Evolutionary conservation across 1,140 invertebrate species (phyloP), one percentile per base, ranked within the genome.

Genomic region (Ridgeia piscesae): DNA sequence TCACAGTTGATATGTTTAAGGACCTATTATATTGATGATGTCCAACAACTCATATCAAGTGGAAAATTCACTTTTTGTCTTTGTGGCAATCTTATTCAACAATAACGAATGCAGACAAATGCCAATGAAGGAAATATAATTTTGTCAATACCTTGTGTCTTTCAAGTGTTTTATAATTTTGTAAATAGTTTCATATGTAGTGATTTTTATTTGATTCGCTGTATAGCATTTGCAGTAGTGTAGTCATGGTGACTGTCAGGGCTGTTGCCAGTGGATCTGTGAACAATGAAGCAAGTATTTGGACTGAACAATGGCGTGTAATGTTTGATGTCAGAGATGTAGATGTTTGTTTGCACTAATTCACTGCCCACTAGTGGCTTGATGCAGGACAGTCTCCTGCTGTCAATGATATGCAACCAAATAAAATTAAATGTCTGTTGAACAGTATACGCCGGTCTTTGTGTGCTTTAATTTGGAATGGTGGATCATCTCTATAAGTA

Each of bases 161-260:
- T 77, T 77, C 58, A 77, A 77, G 58, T 77, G 58, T 77, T 77
- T 77, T 77, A 77, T 77, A 77, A 77, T 77, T 77, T 77, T 77
- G 58, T 77, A 77, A 77, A 77, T 77, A 77, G 58, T 77, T 77
- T 77, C 58, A 21, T 77, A 77, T 21, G 11, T 21, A 77, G 58
- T 77, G 27, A 77, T 77, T 77, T 77, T 17, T 77, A 77, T 77
- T 77, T 77, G 58, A 77, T 77, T 77, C 58, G 11, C 17, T 77
- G 58, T 27, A 77, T 77, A 27, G 58, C 27, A 21, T 17, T 77
- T 77, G 6, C 58, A 2, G 58, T 77, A 77, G 58, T 31, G 58
- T 77, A 77, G 58, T 77, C 17, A 21, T 21, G 11, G 58, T 77
- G 11, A 77, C 58, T 21, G 17, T 77, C 58, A 77, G 14, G 0